These are phyloP conservation scores for Hirtodrosophila confusa DNA, from an alignment of 2,888 invertebrate species.

Conservation along the genomic window DNA sequence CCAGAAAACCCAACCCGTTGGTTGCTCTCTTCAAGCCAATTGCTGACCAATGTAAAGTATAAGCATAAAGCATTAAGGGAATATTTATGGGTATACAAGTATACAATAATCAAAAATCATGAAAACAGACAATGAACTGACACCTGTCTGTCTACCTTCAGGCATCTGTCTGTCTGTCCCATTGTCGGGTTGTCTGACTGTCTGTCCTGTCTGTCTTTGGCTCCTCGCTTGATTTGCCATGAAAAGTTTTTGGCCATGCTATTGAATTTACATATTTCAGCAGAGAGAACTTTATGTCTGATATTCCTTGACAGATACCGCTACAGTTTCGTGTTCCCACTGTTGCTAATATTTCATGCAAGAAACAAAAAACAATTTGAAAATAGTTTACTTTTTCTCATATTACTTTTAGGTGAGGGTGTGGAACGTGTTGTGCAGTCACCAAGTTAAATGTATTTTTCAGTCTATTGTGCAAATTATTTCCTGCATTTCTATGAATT, in stretches of 20 bases:
- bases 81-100: constrained; percentile 11
- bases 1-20: constrained; percentile 40
- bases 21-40: constrained; percentile 38
- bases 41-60: constrained; percentile 42
- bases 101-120: constrained; percentile 74
- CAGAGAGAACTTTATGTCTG: constrained; percentile 39
- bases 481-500: constrained; percentile 51
- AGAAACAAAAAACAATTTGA: neutral
- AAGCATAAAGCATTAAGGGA: neutral
- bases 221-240: constrained; percentile 64
- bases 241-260: constrained; percentile 60
- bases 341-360: constrained; percentile 40
- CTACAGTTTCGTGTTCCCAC: constrained; percentile 29
- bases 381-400: constrained; percentile 18
- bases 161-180: constrained; percentile 30
- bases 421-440: constrained; percentile 1
- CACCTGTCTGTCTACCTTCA: constrained; percentile 61
- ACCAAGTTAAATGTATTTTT: constrained; percentile 15
- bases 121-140: constrained; percentile 64
- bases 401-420: constrained; percentile 23
- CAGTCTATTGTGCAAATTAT: constrained; percentile 50
- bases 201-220: constrained; percentile 19
- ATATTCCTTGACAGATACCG: constrained; percentile 29
- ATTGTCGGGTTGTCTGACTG: neutral
- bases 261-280: constrained; percentile 72